A percentile compares a stretch with the other conserved stretches of the same genome.
Conservation (phyloP, 2,113 vertebrate genomes). For the Phaethon lepturus region DNA sequence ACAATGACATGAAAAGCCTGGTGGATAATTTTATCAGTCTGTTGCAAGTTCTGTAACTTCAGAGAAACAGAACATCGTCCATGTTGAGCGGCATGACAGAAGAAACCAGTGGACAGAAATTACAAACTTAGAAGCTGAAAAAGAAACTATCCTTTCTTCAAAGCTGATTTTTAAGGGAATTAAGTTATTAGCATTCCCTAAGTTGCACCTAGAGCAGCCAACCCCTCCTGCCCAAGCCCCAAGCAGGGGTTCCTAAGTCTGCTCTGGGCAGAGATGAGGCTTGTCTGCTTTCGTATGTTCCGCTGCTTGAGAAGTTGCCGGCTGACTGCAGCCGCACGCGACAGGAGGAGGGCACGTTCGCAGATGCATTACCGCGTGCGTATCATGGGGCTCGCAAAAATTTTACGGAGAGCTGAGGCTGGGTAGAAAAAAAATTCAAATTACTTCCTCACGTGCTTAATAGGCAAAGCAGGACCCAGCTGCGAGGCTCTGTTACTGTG, state of each 20-base stretch:
- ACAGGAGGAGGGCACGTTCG: accelerated
- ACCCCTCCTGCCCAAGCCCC: neutral
- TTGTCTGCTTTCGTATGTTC: neutral
- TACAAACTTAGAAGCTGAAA: neutral
- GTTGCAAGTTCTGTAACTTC: neutral
- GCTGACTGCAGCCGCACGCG: accelerated
- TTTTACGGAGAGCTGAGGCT: neutral
- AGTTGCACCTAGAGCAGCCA: accelerated
- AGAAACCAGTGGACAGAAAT: neutral
- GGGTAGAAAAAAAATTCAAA: neutral
- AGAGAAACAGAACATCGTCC: neutral
- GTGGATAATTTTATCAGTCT: neutral
- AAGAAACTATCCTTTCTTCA: neutral
- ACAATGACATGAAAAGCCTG: accelerated
- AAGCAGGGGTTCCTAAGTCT: neutral
- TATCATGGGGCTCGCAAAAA: accelerated
- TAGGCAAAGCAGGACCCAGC: neutral
- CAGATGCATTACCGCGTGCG: accelerated
- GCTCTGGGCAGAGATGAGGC: neutral
- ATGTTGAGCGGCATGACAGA: neutral
- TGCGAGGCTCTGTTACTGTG: accelerated
- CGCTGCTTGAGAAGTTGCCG: neutral
- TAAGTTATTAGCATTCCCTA: too few species aligned
- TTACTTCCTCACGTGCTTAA: neutral
- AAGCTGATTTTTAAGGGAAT: neutral